phyloP scores from a whole-genome alignment of 2,888 invertebrate genomes.

The Pterostichus niger region DNA sequence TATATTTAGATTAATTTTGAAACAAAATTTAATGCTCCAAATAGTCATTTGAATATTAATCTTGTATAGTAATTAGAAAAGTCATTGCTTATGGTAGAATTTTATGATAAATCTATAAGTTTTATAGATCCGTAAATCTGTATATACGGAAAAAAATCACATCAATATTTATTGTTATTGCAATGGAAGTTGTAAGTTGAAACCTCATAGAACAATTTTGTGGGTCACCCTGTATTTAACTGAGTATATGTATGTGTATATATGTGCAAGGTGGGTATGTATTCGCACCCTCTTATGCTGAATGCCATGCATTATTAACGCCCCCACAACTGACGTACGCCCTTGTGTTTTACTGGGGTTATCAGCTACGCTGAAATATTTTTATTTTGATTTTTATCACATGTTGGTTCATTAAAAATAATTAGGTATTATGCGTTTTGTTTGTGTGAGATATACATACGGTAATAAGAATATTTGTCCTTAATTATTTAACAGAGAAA shows the following conservation, averaged over 20 bases:
- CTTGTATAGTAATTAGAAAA: too few relatives aligned
- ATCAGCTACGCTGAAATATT: slow-evolving; percentile 56
- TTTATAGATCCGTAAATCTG: too few relatives aligned
- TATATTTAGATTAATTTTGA: too few relatives aligned
- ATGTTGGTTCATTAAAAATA: slow-evolving; percentile 59
- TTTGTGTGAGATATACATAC: slow-evolving; percentile 32
- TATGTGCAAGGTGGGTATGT: slow-evolving; percentile 39
- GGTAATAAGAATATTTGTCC: slow-evolving; percentile 48
- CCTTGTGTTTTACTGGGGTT: slow-evolving; percentile 38
- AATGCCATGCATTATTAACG: slow-evolving; percentile 59
- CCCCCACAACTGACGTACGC: slow-evolving; percentile 55
- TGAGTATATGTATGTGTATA: neutral
- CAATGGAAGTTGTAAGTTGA: too few relatives aligned
- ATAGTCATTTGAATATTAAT: too few relatives aligned
- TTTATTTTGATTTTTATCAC: slow-evolving; percentile 58
- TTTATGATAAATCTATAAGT: too few relatives aligned
- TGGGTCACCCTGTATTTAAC: too few relatives aligned
- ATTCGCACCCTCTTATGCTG: slow-evolving; percentile 43
- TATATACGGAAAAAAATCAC: too few relatives aligned
- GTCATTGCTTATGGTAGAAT: too few relatives aligned
- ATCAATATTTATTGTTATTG: too few relatives aligned
- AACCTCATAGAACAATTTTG: too few relatives aligned
- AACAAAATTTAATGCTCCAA: too few relatives aligned
- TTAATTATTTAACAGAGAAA: slow-evolving; percentile 13
- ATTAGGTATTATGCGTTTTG: slow-evolving; percentile 49